Percentiles rank a stretch among this genome's conserved stretches.
phyloP scores from a whole-genome alignment of 1,140 invertebrate genomes.

The Drosophila virilis region DNA sequence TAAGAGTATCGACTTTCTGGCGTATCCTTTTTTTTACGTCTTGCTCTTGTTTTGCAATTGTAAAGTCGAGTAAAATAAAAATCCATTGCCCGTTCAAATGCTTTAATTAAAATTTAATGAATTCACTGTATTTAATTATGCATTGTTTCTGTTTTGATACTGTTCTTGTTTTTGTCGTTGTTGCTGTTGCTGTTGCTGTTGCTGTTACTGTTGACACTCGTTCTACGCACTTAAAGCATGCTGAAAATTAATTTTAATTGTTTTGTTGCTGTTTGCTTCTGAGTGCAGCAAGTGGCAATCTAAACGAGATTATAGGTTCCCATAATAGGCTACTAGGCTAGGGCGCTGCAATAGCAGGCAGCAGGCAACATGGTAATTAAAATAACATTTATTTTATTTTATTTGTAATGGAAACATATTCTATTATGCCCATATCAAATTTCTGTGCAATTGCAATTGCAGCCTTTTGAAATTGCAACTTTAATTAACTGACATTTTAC shows the following conservation, averaged over 20 bases:
- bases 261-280: slow-evolving; percentile 35
- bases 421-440: slow-evolving; percentile 13
- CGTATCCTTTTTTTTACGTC: slow-evolving; percentile 21
- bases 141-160: slow-evolving; percentile 63
- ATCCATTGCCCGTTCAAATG: slow-evolving; percentile 80
- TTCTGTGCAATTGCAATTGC: slow-evolving; percentile 5
- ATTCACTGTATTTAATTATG: slow-evolving; percentile 80
- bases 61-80: slow-evolving; percentile 69
- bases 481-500: slow-evolving; percentile 64
- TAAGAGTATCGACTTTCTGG: slow-evolving; percentile 2
- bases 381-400: slow-evolving; percentile 70
- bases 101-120: slow-evolving; percentile 83
- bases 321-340: slow-evolving; percentile 13
- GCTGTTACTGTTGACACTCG: slow-evolving; percentile 31
- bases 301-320: slow-evolving; percentile 37
- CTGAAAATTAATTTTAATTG: slow-evolving; percentile 78
- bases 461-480: slow-evolving; percentile 33
- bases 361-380: slow-evolving; percentile 57
- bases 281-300: slow-evolving; percentile 48
- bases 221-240: slow-evolving; percentile 48
- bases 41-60: slow-evolving; percentile 34
- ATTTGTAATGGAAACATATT: slow-evolving; percentile 56
- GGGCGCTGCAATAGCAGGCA: slow-evolving; percentile 22
- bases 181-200: slow-evolving; percentile 7
- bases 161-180: slow-evolving; percentile 9